Evolutionary conservation across 2,888 invertebrate species (phyloP).

Genomic region (Andrena dorsata): DNA sequence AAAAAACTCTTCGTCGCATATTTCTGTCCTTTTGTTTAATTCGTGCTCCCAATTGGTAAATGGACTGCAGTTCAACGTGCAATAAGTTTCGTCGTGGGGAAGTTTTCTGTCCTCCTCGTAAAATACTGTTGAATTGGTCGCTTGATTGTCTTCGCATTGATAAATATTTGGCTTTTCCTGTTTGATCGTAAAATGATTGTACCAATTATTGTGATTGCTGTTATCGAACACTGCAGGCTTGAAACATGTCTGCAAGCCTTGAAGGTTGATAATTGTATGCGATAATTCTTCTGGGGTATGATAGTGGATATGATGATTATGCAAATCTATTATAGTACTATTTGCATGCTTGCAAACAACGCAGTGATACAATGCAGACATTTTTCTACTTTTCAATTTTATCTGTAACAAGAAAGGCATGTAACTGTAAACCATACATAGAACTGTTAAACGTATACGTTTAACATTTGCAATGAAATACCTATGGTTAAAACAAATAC

Average conservation of each 20-base stretch:
- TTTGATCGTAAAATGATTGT: neutral
- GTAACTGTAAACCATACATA: neutral
- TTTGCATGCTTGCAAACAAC: slow-evolving; percentile 73
- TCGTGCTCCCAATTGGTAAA: slow-evolving; percentile 50
- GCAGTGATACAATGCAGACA: slow-evolving; percentile 63
- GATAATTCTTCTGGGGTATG: slow-evolving; percentile 78
- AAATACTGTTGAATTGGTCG: neutral
- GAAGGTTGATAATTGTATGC: slow-evolving; percentile 72
- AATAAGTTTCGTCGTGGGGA: slow-evolving; percentile 26
- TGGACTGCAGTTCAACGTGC: slow-evolving; percentile 31
- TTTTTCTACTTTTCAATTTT: slow-evolving; percentile 6
- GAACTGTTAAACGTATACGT: neutral
- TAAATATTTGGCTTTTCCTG: neutral
- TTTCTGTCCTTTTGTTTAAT: slow-evolving; percentile 39
- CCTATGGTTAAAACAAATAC: slow-evolving; percentile 1
- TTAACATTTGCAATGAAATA: neutral
- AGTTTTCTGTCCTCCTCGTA: neutral
- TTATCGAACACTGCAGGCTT: neutral
- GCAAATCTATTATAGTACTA: slow-evolving; percentile 71
- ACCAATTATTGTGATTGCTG: slow-evolving; percentile 28
- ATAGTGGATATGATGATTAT: slow-evolving; percentile 74
- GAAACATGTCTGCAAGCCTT: slow-evolving; percentile 40
- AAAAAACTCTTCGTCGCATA: slow-evolving; percentile 47
- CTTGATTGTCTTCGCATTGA: neutral
- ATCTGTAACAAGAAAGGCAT: neutral